Base-by-base conservation (phyloP, 2,113 vertebrate species). In the Hyperopisus bebe region DNA sequence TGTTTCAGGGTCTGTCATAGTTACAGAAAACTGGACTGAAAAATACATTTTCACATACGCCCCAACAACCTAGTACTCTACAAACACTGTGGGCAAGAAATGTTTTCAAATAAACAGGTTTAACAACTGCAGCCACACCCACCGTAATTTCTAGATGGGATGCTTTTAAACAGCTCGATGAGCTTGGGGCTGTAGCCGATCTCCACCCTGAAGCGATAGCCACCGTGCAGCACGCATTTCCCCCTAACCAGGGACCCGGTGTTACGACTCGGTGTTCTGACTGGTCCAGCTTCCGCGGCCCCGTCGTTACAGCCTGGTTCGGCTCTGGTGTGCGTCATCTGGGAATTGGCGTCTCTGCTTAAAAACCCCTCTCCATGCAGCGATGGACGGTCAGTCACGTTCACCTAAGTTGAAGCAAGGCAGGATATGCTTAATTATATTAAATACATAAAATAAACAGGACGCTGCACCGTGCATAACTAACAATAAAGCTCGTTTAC, bases 71-170 rank as follows among this genome's bases (percentile, higher is more conserved):
- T 19, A 85, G 24, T n/a, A 85, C 21, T 11, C 83, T 85, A 85
- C 31, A 77, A 5, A 39, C 13, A 77, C 70, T 77, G 10, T 74
- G 66, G 31, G 31, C 66, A 82, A 9, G 80, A 42, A 47, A 42
- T 83, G 80, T 83, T n/a, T 77, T 74, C 11, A 74, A 83, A 83
- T 46, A 19, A 39, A 82, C 77, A 83, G 9, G 35, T 42, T 83
- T 24, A 83, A 83, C 80, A 83, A 27, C 62, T 66, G n/a, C 42
- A 83, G 21, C 44, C 48, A 50, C 48, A 86, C 96, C 95, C 94
- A 98, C 98, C 98, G 21, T 98, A 99, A 70, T 6, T 96, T 93
- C 96, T 98, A 89, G 97, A 98, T 27, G 97, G 96, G 21, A 99
- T 95, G 31, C 91, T 96, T 95, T 98, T 98, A 91, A 99, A 99